Percentiles rank a stretch among this genome's conserved stretches.
These are phyloP conservation scores for Pandemis cinnamomeana DNA, from an alignment of 2,888 invertebrate genomes.

Conservation along the genomic window DNA sequence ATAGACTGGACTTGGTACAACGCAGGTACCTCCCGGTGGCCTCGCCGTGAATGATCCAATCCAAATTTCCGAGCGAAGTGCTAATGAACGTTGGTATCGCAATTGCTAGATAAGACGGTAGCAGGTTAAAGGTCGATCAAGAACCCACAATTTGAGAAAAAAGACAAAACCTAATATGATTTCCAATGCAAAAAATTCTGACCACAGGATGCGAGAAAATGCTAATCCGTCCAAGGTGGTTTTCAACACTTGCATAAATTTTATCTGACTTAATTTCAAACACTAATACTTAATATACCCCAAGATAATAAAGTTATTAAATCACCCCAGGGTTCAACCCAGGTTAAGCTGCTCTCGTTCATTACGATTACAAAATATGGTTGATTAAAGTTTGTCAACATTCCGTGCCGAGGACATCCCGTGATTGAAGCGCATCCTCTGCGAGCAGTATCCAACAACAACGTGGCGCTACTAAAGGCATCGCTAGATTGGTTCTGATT, in stretches of 20 bases:
- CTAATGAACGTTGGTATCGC: constrained; percentile 46
- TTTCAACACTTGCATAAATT: background rate
- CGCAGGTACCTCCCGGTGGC: constrained; percentile 31
- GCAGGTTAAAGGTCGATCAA: constrained; percentile 30
- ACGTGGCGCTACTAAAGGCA: constrained; percentile 22
- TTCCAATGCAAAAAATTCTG: background rate
- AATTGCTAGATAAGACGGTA: constrained; percentile 30
- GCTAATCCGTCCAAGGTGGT: background rate
- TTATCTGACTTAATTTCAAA: background rate
- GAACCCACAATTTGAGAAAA: background rate
- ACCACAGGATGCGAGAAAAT: background rate
- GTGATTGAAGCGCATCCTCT: constrained; percentile 27
- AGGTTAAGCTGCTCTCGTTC: background rate
- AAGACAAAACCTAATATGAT: background rate
- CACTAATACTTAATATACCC: background rate
- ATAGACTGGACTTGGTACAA: background rate
- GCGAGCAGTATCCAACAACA: constrained; percentile 16
- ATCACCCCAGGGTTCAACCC: background rate
- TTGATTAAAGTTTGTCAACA: constrained; percentile 42
- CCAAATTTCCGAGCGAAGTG: constrained; percentile 44
- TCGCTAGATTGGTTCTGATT: constrained; percentile 43
- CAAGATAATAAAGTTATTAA: background rate
- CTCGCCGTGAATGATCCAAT: constrained; percentile 48
- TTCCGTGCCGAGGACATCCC: constrained; percentile 31
- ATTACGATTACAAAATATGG: constrained; percentile 30